A percentile compares a stretch with the other conserved stretches of the same genome.
Conservation (phyloP, 2,797 vertebrate genomes). For the Chromobotia macracanthus region DNA sequence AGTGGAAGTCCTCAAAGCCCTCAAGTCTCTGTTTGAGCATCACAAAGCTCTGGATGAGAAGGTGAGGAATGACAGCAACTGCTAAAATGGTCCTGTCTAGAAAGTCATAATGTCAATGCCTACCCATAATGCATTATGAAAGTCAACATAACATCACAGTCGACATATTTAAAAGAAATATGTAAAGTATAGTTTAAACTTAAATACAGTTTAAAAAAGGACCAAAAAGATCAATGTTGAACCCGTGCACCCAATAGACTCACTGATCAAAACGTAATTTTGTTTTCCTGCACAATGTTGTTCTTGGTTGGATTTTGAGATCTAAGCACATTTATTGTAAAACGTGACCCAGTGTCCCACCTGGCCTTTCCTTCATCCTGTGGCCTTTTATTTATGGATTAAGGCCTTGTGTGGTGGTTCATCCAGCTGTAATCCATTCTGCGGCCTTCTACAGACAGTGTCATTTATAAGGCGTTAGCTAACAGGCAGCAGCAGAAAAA, state of each 20-base stretch:
- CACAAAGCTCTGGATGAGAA: conserved; percentile 99
- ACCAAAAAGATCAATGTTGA: neutral
- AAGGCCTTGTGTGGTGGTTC: conserved; percentile 32
- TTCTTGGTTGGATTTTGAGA: too few species aligned
- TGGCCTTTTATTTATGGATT: conserved; percentile 58
- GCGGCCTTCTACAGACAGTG: conserved; percentile 45
- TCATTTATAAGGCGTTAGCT: conserved; percentile 57
- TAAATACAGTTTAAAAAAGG: too few species aligned
- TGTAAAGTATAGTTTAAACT: too few species aligned
- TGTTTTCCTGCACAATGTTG: too few species aligned
- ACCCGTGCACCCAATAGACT: neutral
- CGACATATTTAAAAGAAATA: neutral
- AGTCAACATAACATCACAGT: neutral
- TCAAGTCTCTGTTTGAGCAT: conserved; percentile 98
- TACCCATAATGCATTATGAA: neutral
- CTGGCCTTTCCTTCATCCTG: conserved; percentile 36
- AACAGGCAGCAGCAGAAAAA: conserved; percentile 54
- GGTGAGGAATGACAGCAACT: conserved; percentile 71
- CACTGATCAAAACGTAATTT: neutral
- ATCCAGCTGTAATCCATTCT: conserved; percentile 62
- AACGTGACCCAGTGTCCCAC: neutral
- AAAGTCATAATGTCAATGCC: neutral
- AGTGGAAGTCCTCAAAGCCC: conserved; percentile 97
- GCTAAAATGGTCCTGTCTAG: neutral
- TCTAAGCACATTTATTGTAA: conserved; percentile 2